A percentile compares a stretch with the other conserved stretches of the same genome.
phyloP scores from a whole-genome alignment of 1,140 invertebrate genomes.

The Drosophila repletoides region DNA sequence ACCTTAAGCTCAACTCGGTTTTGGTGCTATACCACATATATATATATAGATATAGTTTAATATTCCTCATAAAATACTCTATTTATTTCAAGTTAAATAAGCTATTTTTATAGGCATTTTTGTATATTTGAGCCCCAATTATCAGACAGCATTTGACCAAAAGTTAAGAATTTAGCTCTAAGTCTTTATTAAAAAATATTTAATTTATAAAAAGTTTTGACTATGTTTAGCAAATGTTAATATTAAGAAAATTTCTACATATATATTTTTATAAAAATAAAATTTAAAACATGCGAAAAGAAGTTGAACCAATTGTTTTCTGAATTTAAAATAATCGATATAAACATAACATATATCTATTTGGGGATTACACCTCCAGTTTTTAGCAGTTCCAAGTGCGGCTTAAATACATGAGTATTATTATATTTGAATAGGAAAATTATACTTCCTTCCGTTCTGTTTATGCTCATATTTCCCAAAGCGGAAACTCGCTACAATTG shows the following conservation, averaged over 20 bases:
- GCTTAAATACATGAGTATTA: no score
- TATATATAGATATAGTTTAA: conserved; percentile 3
- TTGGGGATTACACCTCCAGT: no score
- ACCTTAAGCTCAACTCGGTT: conserved; percentile 64
- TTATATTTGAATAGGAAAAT: no score
- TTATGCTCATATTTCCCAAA: conserved; percentile 15
- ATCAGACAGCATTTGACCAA: conserved; percentile 74
- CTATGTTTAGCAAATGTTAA: conserved; percentile 41
- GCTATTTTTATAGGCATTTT: conserved; percentile 48
- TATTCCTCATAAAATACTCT: conserved; percentile 4
- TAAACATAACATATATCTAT: no score
- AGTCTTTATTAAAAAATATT: conserved; percentile 27
- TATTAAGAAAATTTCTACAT: conserved; percentile 42
- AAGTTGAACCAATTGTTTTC: conserved; percentile 11
- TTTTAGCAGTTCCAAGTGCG: no score
- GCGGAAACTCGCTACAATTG: no score
- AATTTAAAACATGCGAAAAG: conserved; percentile 28
- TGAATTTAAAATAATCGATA: background rate
- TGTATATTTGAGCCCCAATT: conserved; percentile 58
- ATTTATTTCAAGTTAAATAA: conserved; percentile 28
- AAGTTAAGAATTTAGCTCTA: conserved; percentile 55
- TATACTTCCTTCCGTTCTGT: background rate
- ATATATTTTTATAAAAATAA: conserved; percentile 62
- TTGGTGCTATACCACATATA: conserved; percentile 60
- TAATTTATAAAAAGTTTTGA: conserved; percentile 39